These are phyloP conservation scores for Thermophis baileyi DNA, from an alignment of 2,113 vertebrate genomes.

Conservation along the genomic window DNA sequence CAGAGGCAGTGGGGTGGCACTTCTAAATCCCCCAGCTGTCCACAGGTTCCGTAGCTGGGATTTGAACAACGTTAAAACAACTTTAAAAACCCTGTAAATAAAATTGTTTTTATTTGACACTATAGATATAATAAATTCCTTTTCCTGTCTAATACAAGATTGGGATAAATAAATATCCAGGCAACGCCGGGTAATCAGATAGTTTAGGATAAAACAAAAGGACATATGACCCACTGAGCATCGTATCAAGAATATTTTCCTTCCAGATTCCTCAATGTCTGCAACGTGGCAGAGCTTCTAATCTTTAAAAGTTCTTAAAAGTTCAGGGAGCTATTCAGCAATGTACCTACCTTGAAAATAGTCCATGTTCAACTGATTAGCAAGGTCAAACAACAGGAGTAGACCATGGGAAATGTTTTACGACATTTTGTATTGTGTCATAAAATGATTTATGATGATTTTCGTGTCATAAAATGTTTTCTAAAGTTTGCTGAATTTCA, in stretches of 20 bases:
- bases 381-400: background rate
- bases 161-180: too few species aligned
- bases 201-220: background rate
- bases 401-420: background rate
- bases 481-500: background rate
- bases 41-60: too few species aligned
- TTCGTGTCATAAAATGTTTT: background rate
- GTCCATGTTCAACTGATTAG: background rate
- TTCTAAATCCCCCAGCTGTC: too few species aligned
- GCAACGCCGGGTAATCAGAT: too few species aligned
- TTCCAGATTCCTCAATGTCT: background rate
- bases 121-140: too few species aligned
- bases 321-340: background rate
- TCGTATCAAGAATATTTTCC: background rate
- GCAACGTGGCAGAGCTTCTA: background rate
- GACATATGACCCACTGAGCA: background rate
- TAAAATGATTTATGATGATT: background rate
- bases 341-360: background rate
- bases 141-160: too few species aligned
- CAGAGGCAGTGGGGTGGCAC: too few species aligned
- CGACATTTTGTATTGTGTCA: background rate
- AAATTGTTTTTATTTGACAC: too few species aligned
- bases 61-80: too few species aligned
- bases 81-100: too few species aligned
- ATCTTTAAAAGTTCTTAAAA: background rate